Conservation (phyloP, 2,888 invertebrate genomes). For the Lasioglossum lativentre region DNA sequence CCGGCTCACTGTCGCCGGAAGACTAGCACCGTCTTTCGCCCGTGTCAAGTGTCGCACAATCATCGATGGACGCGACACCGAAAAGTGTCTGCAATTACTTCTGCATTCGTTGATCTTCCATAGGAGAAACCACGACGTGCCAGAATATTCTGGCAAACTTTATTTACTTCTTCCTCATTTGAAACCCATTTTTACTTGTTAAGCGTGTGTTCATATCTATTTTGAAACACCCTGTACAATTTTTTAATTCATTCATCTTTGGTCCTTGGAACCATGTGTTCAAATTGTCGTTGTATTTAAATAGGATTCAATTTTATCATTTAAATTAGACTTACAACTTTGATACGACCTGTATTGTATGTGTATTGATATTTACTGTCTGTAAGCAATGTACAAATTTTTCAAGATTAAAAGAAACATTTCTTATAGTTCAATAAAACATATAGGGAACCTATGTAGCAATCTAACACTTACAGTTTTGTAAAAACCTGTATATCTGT, state of each 20-base stretch:
- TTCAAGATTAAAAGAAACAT: too few species aligned
- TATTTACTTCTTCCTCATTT: neutral
- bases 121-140: neutral
- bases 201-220: neutral
- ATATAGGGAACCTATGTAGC: neutral
- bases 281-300: neutral
- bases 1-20: slow-evolving; percentile 26
- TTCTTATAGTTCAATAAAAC: too few species aligned
- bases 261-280: neutral
- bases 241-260: neutral
- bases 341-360: neutral
- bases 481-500: too few species aligned
- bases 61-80: neutral
- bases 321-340: neutral
- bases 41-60: neutral
- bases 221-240: neutral
- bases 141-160: neutral
- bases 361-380: neutral
- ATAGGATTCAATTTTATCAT: neutral
- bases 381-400: too few species aligned
- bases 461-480: neutral
- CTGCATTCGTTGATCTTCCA: neutral
- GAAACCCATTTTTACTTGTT: neutral
- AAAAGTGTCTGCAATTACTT: neutral
- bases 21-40: neutral